phyloP scores from a whole-genome alignment of 2,888 invertebrate species.

The Cryptus viduatorius region DNA sequence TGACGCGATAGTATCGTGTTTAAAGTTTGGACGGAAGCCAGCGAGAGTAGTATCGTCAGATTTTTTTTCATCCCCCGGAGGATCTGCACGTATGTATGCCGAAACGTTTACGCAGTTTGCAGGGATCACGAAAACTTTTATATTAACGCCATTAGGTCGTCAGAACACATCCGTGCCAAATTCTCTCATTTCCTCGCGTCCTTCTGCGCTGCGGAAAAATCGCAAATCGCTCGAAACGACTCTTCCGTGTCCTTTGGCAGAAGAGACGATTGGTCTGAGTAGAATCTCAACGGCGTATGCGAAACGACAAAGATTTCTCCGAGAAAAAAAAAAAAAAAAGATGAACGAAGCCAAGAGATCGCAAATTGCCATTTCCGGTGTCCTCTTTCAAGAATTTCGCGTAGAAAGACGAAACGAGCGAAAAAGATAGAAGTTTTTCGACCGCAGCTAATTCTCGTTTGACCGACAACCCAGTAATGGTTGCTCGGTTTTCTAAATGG shows the following conservation, averaged over 20 bases:
- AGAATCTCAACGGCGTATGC: background rate
- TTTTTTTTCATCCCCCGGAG: conserved; percentile 47
- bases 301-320: conserved; percentile 21
- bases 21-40: conserved; percentile 67
- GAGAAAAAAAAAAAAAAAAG: background rate
- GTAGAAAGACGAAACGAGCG: conserved; percentile 3
- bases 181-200: background rate
- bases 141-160: conserved; percentile 14
- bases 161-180: conserved; percentile 35
- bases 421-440: conserved; percentile 38
- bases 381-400: conserved; percentile 3
- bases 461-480: background rate
- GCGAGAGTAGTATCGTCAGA: conserved; percentile 60
- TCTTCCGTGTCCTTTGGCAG: background rate
- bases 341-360: conserved; percentile 13
- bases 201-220: background rate
- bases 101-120: conserved; percentile 45
- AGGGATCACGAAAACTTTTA: conserved; percentile 27
- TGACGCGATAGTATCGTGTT: conserved; percentile 59
- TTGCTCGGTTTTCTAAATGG: conserved; percentile 34
- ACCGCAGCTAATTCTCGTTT: background rate
- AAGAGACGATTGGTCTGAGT: background rate
- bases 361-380: background rate
- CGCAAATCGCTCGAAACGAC: conserved; percentile 1
- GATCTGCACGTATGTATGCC: conserved; percentile 10